A percentile compares a stretch with the other conserved stretches of the same genome.
Evolutionary conservation across 2,888 invertebrate species (phyloP).

Genomic region (Himalopsyche anomala): DNA sequence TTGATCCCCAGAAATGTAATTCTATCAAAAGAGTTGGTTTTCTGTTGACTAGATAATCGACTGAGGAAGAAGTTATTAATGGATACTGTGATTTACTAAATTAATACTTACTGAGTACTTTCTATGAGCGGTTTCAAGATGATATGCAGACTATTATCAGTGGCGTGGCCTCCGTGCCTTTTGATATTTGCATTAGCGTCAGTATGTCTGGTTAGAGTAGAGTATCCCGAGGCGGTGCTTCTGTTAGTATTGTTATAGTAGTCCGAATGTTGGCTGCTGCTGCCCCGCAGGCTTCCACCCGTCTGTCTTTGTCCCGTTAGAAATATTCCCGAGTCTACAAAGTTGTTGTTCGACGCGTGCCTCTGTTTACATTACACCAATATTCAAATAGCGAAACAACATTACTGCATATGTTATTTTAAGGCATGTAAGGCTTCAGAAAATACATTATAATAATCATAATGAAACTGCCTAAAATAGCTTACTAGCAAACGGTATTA

Average conservation of each 20-base stretch:
- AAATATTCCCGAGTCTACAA: conserved; percentile 71
- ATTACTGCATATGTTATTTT: not conserved
- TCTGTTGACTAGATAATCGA: no score
- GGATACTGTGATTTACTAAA: not conserved
- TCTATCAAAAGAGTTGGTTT: no score
- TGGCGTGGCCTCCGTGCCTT: conserved; percentile 69
- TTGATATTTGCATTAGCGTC: conserved; percentile 69
- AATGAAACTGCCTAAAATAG: not conserved
- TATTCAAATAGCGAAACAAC: conserved; percentile 6
- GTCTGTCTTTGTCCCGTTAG: conserved; percentile 67
- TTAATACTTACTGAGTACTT: conserved; percentile 78
- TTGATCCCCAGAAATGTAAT: no score
- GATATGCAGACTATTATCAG: conserved; percentile 78
- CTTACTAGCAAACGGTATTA: not conserved
- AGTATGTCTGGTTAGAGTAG: conserved; percentile 61
- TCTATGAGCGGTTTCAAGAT: conserved; percentile 78
- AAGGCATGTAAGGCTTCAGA: conserved; percentile 5
- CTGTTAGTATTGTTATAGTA: conserved; percentile 63
- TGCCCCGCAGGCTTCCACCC: conserved; percentile 63
- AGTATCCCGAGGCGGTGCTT: conserved; percentile 56
- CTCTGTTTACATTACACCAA: conserved; percentile 71
- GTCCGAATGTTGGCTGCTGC: conserved; percentile 62
- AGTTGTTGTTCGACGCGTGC: conserved; percentile 80
- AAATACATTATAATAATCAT: not conserved
- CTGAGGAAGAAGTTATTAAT: no score